phyloP scores from a whole-genome alignment of 2,113 vertebrate species.

The Rhea americana region DNA sequence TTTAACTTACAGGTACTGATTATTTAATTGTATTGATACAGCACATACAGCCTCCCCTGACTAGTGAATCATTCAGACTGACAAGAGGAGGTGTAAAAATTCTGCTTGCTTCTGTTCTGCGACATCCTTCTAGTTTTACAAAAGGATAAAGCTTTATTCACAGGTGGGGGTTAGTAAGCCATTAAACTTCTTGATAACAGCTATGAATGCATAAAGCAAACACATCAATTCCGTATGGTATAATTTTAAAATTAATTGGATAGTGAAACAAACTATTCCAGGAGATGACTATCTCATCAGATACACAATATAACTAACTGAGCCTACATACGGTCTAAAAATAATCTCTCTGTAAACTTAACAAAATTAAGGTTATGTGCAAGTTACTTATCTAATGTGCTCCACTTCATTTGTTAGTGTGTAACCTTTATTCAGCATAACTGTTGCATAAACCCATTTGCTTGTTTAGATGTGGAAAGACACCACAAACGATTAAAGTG shows the following conservation, averaged over 20 bases:
- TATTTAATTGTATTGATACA: constrained; percentile 82
- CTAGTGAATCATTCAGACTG: constrained; percentile 77
- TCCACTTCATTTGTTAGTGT: constrained; percentile 48
- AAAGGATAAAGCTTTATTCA: constrained; percentile 68
- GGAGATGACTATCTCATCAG: constrained; percentile 9
- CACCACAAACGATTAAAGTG: constrained; percentile 61
- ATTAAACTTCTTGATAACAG: constrained; percentile 58
- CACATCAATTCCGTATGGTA: constrained; percentile 24
- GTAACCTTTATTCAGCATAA: constrained; percentile 64
- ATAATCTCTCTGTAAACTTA: constrained; percentile 53
- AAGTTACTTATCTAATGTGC: constrained; percentile 29
- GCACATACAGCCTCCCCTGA: constrained; percentile 73
- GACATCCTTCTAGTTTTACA: constrained; percentile 52
- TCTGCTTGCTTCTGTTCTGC: constrained; percentile 69
- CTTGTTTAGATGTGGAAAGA: constrained; percentile 68
- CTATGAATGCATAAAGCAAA: constrained; percentile 59
- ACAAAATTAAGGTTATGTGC: constrained; percentile 22
- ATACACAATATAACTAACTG: constrained; percentile 26
- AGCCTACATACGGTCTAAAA: constrained; percentile 50
- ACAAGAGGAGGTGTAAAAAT: constrained; percentile 77
- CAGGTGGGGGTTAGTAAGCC: constrained; percentile 42
- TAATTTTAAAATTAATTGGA: constrained; percentile 67
- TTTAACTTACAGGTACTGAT: constrained; percentile 84
- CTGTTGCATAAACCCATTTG: constrained; percentile 67
- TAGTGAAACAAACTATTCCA: constrained; percentile 39